Base-by-base conservation (phyloP, 2,113 vertebrate species). In the Gasterosteus aculeatus region DNA sequence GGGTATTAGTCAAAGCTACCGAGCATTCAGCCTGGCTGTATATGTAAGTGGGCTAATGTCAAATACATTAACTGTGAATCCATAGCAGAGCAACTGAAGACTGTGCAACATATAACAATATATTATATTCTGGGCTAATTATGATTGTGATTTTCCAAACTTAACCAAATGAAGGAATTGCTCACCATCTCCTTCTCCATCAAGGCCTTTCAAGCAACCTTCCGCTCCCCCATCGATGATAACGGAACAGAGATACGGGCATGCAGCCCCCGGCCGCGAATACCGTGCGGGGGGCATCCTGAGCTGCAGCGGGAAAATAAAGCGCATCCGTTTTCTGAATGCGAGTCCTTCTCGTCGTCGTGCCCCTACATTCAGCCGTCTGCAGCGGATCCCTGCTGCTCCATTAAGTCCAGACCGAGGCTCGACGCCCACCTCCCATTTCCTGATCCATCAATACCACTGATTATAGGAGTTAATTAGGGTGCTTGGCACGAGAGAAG, bases 391-490 rank as follows among this genome's bases (percentile, higher is more conserved):
- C 86, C 84, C 85, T 63, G 75, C 81, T 81, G 85, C 78, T 90
- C 78, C 69, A 86, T 86, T 88, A 86, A 83, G 70, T 54, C 78
- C 75, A 53, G 61, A 66, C 56, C 18, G 61, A 71, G 85, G 56
- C 81, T 78, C 78, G 81, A 84, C 83, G 83, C 72, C 60, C 79
- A 33, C 79, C 75, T 33, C 5, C 35, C 35, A 87, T 87, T 88
- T 80, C 80, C 61, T 67, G 76, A 70, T 72, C 81, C 84, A 79
- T 87, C 83, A 88, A 84, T 86, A 77, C 84, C 76, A 11, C 69
- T 81, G 85, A 90, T 89, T 91, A 89, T 74, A 54, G 51, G 76
- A 86, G 85, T 89, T 93, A 91, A 93, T 91, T 83, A 86, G 75
- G 63, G 16, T 58, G 65, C 85, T 57, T 61, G 67, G 70, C 53